Evolutionary conservation across 2,797 vertebrate genomes (phyloP).

Genomic region (Notolabrus celidotus): DNA sequence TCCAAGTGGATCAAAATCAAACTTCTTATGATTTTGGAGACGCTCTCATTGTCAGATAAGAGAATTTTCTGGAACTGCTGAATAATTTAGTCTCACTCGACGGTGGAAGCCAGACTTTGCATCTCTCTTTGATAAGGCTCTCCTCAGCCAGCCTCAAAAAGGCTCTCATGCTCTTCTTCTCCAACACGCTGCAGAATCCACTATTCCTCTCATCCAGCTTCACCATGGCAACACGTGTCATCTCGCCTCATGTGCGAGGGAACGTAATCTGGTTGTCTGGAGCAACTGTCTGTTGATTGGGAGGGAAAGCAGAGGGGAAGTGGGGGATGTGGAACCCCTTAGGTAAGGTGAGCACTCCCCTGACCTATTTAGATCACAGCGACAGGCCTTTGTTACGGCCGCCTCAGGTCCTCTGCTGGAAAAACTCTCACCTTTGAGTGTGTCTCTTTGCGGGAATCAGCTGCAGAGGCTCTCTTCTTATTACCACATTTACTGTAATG

Average conservation of each 20-base stretch:
- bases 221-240: slow-evolving; percentile 79
- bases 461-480: slow-evolving; percentile 7
- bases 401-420: slow-evolving; percentile 44
- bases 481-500: slow-evolving; percentile 7
- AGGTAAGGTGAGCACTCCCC: slow-evolving; percentile 68
- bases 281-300: slow-evolving; percentile 73
- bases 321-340: slow-evolving; percentile 59
- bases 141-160: slow-evolving; percentile 39
- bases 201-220: slow-evolving; percentile 68
- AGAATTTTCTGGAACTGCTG: slow-evolving; percentile 50
- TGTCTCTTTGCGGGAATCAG: slow-evolving; percentile 13
- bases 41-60: slow-evolving; percentile 37
- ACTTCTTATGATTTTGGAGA: slow-evolving; percentile 45
- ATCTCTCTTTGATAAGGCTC: slow-evolving; percentile 56
- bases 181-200: slow-evolving; percentile 50
- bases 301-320: slow-evolving; percentile 33
- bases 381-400: slow-evolving; percentile 55
- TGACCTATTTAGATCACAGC: slow-evolving; percentile 80
- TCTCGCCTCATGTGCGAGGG: slow-evolving; percentile 67
- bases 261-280: slow-evolving; percentile 75
- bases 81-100: slow-evolving; percentile 66
- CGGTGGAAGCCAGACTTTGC: slow-evolving; percentile 49
- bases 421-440: slow-evolving; percentile 49
- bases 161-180: slow-evolving; percentile 27
- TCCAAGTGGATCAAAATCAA: slow-evolving; percentile 28